Base-by-base conservation (phyloP, 2,797 vertebrate species). In the Crenichthys baileyi region DNA sequence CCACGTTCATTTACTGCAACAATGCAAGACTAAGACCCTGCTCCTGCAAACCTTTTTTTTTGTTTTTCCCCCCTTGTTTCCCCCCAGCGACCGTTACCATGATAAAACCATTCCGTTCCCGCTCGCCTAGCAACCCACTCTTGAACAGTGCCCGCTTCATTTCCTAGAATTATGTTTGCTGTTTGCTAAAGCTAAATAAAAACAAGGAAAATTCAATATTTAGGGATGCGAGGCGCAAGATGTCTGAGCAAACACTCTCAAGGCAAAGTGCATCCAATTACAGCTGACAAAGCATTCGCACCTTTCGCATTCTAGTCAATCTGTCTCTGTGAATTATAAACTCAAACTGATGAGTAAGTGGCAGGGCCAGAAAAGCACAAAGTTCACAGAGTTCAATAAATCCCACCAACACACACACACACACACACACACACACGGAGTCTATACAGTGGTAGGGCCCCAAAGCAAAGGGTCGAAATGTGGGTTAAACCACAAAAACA, bases 101-200 rank as follows among this genome's bases (percentile, higher is more conserved):
- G 94, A 94, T 29, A 70, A 92, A 83, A 72, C 88, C 93, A 95
- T 95, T 95, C 95, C 90, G 90, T 92, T 95, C 82, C 61, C 18
- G 72, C 61, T 76, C 88, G 85, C 95, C 92, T 95, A 93, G 95
- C 95, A 95, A 95, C 95, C 82, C 67, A 85, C 88, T 87, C 80
- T 83, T 81, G 73, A 88, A 82, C 82, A 41, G 5, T 8, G 67
- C 41, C 58, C 7, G 15, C 81, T 84, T 72, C 72, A 16, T 76
- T 93, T 86, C 86, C 73, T 72, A 72, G 83, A 87, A 90, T 80
- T 77, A 71, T 61, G 56, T 74, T 78, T 39, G 13, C 31, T 39
- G 68, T 70, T 83, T 78, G 39, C 75, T 86, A 13, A 70, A 71
- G 60, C 79, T 84, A 73, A 86, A 82, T 78, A 84, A 75, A 83